Evolutionary conservation across 2,888 invertebrate species (phyloP), one percentile per base, ranked within the genome.

Genomic region (Colletes collaris): DNA sequence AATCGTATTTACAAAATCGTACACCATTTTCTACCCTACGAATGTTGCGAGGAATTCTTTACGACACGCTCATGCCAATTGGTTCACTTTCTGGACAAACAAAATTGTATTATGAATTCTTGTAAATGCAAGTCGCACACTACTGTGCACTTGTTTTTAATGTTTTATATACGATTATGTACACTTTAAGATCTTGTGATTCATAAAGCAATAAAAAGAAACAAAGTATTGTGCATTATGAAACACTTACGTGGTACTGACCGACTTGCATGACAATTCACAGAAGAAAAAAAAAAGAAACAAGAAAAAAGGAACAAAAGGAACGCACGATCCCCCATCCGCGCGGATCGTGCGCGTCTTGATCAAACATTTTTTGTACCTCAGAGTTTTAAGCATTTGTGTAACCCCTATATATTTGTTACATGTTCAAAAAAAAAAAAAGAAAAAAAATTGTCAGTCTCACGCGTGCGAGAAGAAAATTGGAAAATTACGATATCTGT

Each of bases 31-130:
- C 70, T 64, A 63, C 63, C 16, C 27, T 40, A 13, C 6, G 27
- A 75, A 70, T 35, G 4, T 72, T 71, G 56, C 50, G 16, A 58
- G 16, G 63, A 55, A 75, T 52, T 46, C 50, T 50, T 72, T 65
- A 53, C 66, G 74, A 79, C 60, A 69, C 46, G 75, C 50, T 75
- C 40, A 77, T 76, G 59, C 62, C 65, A 69, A 83, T 78, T 62
- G 73, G 74, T 84, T 86, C 82, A 86, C 27, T 73, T 60, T 50
- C 52, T 64, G 83, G 82, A 83, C 79, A 75, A 44, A 76, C 55
- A 55, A 59, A 73, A 68, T 73, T 44, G 16, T 50, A 65, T 50
- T 65, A 72, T 37, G 40, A 69, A 71, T 75, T 56, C 46, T 71
- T 71, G 73, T 85, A 74, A 83, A 81, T 83, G 69, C 73, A 71